These are phyloP conservation scores for Cochlearius cochlearius DNA, from an alignment of 2,113 vertebrate genomes.

Conservation along the genomic window DNA sequence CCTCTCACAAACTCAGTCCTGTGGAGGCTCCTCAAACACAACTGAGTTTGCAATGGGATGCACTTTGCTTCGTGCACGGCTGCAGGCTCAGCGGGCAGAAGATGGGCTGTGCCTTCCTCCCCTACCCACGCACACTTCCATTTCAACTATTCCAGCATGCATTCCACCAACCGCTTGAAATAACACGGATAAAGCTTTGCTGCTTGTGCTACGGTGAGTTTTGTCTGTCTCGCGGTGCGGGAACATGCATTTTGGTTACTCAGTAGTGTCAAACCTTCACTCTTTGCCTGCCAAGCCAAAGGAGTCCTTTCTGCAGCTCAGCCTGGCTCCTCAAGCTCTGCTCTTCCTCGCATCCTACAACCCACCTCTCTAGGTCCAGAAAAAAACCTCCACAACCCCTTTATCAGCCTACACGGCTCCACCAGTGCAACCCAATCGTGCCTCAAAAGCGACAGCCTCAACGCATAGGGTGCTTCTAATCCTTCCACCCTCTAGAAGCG, in stretches of 20 bases:
- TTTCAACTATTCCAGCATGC: too few species aligned
- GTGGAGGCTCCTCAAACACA: too few species aligned
- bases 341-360: not conserved
- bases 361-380: not conserved
- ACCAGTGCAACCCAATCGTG: not conserved
- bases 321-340: not conserved
- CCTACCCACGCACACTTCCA: rapidly evolving
- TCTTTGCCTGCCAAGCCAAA: not conserved
- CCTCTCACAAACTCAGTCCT: not conserved
- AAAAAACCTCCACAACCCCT: not conserved
- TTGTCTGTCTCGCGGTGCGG: not conserved
- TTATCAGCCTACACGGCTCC: not conserved
- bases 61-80: not conserved
- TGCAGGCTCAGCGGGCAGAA: not conserved
- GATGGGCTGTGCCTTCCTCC: not conserved
- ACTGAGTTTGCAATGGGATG: not conserved
- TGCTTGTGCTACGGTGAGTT: not conserved
- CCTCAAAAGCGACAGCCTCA: not conserved
- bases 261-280: not conserved
- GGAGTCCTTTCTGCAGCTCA: not conserved
- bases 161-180: not conserved
- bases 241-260: not conserved
- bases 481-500: not conserved
- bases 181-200: rapidly evolving
- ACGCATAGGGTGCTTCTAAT: not conserved